Base-by-base conservation (phyloP, 1,140 invertebrate species). In the Drosophila orena region DNA sequence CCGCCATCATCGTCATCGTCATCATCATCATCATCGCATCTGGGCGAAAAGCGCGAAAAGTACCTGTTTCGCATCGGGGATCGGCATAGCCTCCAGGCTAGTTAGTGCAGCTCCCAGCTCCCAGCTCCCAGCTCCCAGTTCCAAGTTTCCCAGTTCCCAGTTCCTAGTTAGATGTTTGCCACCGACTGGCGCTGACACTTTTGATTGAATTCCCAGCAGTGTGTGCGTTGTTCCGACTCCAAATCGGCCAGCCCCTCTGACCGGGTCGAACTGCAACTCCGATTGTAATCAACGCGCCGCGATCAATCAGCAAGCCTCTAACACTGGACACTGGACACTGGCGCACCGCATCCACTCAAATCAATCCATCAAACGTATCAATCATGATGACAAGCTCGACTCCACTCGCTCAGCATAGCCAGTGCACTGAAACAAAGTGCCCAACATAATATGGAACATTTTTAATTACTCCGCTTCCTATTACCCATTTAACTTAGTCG, bases 281-380 rank as follows among this genome's bases (percentile, higher is more conserved):
- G 85, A 90, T 85, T 85, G 77, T 90, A 90, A 90, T 90, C 85
- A 90, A 86, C 81, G 86, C 81, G 77, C 71, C 35, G 74, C 77
- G 80, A 90, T 89, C 85, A 86, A 83, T 86, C 81, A 90, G 73
- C 79, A 77, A 77, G 70, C 57, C 56, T 52, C 81, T 81, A 79
- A 74, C 65, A 69, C 58, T 58, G 79, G 79, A 74, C 65, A 69
- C 58, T 58, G 79, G 79, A 70, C 69, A 72, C 43, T 60, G 52
- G 35, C 49, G 49, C 75, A 77, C 58, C 47, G 65, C 58, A 79
- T 52, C 66, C 58, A 78, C 59, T 80, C 79, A 75, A 91, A 91
- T 91, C 90, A 91, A 91, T 91, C 84, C 79, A 89, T 89, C 90
- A 91, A 91, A 90, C 89, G 90, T 85, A 91, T 91, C 90, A 91